These are phyloP conservation scores for Sorex maritimensis DNA, from an alignment of 2,797 vertebrate genomes.

Conservation along the genomic window DNA sequence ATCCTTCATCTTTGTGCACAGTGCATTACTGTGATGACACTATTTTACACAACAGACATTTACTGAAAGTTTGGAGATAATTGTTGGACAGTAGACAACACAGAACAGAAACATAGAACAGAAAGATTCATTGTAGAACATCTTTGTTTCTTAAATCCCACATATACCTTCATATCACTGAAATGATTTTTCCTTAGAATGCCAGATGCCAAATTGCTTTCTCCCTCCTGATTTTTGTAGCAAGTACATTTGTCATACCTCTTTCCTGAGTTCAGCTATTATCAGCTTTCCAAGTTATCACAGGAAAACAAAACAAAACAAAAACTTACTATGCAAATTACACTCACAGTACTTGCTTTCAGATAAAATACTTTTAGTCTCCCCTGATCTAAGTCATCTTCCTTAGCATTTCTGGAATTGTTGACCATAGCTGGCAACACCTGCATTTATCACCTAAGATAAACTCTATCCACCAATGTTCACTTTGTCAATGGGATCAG, in stretches of 20 bases:
- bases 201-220: not conserved
- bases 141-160: not conserved
- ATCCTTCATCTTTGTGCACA: not conserved
- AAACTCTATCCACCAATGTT: not conserved
- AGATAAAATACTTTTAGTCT: not conserved
- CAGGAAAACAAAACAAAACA: constrained; percentile 30
- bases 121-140: no score
- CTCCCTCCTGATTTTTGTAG: not conserved
- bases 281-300: constrained; percentile 6
- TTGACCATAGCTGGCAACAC: not conserved
- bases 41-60: no score
- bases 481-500: not conserved
- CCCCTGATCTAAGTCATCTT: not conserved
- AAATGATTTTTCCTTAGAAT: not conserved
- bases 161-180: not conserved
- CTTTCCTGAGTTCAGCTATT: not conserved
- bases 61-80: no score
- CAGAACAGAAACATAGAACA: no score
- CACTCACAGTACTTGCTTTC: not conserved
- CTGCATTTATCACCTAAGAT: not conserved
- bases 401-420: not conserved
- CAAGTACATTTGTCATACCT: not conserved
- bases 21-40: not conserved
- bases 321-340: not conserved
- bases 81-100: no score